A percentile compares a stretch with the other conserved stretches of the same genome.
Conservation (phyloP, 2,113 vertebrate genomes). For the Paradoxurus hermaphroditus region DNA sequence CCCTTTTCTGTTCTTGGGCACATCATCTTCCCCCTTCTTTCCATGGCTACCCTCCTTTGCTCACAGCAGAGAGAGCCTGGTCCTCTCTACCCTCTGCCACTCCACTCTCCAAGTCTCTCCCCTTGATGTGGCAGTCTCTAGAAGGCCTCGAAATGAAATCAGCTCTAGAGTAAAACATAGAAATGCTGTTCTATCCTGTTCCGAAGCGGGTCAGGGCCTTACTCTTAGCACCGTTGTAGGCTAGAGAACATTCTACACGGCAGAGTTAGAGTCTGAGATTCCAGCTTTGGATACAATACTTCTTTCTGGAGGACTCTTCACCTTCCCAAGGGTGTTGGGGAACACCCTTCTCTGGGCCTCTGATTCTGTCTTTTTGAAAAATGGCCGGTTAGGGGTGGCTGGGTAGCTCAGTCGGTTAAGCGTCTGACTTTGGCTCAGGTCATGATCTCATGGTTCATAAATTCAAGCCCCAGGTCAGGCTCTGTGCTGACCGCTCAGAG, state of each 20-base stretch:
- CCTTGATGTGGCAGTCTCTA: neutral
- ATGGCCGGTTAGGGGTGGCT: neutral
- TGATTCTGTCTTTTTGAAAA: neutral
- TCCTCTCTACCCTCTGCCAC: neutral
- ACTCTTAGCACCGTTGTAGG: neutral
- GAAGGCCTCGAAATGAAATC: neutral
- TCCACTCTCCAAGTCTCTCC: neutral
- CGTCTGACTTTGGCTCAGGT: no score
- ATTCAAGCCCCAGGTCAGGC: no score
- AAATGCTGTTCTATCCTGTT: neutral
- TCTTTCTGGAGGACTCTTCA: neutral
- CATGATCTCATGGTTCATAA: no score
- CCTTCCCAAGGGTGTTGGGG: neutral
- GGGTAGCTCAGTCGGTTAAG: no score
- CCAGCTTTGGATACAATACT: neutral
- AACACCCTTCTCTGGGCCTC: neutral
- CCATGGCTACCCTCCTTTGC: neutral
- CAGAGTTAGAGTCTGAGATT: neutral
- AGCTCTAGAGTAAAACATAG: neutral
- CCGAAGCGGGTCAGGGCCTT: neutral
- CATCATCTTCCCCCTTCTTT: neutral
- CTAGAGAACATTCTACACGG: neutral
- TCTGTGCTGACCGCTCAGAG: no score
- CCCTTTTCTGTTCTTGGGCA: neutral
- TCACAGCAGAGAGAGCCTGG: neutral